A percentile compares a stretch with the other conserved stretches of the same genome.
These are phyloP conservation scores for Noctuana brunneofusca DNA, from an alignment of 2,888 invertebrate genomes.

Conservation along the genomic window DNA sequence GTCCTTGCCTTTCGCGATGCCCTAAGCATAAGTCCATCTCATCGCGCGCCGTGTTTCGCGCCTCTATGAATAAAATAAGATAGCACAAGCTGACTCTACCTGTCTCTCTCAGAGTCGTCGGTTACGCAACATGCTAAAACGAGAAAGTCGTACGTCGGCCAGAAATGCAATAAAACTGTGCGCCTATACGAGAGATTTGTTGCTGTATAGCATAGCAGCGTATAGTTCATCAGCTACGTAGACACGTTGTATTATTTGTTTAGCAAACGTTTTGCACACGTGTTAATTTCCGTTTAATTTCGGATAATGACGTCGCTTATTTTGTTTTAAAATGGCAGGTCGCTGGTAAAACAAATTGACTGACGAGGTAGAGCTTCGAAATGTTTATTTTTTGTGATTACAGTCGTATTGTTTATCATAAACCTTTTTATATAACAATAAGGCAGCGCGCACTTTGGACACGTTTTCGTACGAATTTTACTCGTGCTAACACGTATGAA, in stretches of 20 bases:
- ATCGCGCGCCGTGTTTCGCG: conserved; percentile 51
- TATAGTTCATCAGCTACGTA: conserved; percentile 55
- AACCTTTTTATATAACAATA: conserved; percentile 4
- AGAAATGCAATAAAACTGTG: conserved; percentile 71
- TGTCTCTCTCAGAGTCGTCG: conserved; percentile 54
- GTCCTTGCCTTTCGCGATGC: conserved; percentile 59
- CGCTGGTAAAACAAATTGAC: conserved; percentile 3
- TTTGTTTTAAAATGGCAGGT: conserved; percentile 22
- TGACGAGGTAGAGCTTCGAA: neutral
- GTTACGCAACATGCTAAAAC: conserved; percentile 47
- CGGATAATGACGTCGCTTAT: conserved; percentile 47
- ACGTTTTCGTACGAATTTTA: no score
- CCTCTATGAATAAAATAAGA: conserved; percentile 74
- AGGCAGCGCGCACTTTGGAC: neutral
- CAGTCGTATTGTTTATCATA: neutral
- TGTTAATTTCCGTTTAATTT: conserved; percentile 70
- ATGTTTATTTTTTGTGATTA: neutral
- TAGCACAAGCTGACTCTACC: conserved; percentile 58
- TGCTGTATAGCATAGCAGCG: conserved; percentile 55
- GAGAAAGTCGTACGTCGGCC: conserved; percentile 52
- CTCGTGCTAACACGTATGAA: no score
- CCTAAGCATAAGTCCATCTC: conserved; percentile 58
- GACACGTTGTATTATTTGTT: conserved; percentile 63
- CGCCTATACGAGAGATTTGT: conserved; percentile 66
- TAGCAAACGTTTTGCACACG: conserved; percentile 53